Evolutionary conservation across 2,797 vertebrate species (phyloP).

Genomic region (Eptatretus atami): DNA sequence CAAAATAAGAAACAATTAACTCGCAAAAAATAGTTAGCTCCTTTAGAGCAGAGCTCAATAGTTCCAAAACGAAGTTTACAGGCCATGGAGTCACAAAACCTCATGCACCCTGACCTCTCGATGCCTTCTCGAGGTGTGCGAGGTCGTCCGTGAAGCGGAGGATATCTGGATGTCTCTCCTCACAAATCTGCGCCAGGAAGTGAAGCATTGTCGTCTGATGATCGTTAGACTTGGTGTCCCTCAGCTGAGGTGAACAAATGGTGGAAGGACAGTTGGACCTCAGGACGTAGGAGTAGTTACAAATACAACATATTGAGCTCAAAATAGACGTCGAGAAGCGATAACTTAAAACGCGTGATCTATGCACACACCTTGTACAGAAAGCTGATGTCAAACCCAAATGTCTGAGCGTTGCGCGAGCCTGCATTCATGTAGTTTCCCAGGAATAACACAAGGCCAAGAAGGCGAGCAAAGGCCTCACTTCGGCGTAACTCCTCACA

Average conservation of each 20-base stretch:
- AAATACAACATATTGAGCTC: too few relatives aligned
- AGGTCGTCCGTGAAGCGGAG: conserved; percentile 44
- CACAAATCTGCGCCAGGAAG: conserved; percentile 40
- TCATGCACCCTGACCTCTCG: conserved; percentile 28
- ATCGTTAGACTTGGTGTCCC: conserved; percentile 29
- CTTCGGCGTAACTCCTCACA: conserved; percentile 48
- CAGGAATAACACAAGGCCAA: conserved; percentile 35
- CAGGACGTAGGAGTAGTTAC: neutral
- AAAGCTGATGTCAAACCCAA: conserved; percentile 38
- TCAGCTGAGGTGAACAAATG: conserved; percentile 18
- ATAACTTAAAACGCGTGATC: too few relatives aligned
- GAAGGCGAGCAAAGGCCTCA: conserved; percentile 24
- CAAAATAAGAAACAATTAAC: too few relatives aligned
- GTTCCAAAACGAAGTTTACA: too few relatives aligned
- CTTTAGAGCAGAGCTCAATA: too few relatives aligned
- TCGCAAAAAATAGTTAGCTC: too few relatives aligned
- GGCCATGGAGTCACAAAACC: neutral
- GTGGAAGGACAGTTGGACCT: neutral
- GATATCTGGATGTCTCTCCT: conserved; percentile 29
- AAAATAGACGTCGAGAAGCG: too few relatives aligned
- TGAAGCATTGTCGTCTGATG: conserved; percentile 49
- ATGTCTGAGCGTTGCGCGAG: conserved; percentile 45
- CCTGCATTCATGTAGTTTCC: conserved; percentile 66
- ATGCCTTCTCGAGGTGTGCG: conserved; percentile 57
- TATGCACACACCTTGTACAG: conserved; percentile 26